These are phyloP conservation scores for Chloroceryle aenea DNA, from an alignment of 2,113 vertebrate species.

Conservation along the genomic window DNA sequence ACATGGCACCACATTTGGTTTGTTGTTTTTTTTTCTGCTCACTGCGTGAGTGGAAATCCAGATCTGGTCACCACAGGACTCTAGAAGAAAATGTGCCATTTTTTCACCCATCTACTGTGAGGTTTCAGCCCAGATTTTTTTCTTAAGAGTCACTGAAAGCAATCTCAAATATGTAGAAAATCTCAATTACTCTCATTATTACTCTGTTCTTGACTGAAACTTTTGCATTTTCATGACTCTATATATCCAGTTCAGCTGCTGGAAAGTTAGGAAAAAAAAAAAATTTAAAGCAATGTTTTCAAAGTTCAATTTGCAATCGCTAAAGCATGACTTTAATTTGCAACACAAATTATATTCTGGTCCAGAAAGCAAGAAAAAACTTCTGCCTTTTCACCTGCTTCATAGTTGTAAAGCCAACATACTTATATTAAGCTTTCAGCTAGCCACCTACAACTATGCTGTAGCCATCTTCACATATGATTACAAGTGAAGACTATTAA, in stretches of 20 bases:
- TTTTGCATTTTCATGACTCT: background rate
- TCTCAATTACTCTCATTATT: background rate
- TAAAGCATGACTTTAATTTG: background rate
- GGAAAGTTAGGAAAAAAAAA: background rate
- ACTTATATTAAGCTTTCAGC: background rate
- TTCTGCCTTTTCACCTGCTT: background rate
- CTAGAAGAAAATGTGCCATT: background rate
- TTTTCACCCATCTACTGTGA: background rate
- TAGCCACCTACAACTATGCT: background rate
- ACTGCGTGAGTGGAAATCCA: background rate
- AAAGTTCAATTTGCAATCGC: background rate
- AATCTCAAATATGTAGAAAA: background rate
- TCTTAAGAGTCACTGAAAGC: background rate
- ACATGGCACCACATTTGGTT: background rate
- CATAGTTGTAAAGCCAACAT: background rate
- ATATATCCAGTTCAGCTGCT: background rate
- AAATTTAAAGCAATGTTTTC: background rate
- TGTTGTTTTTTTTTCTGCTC: background rate
- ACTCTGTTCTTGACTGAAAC: background rate
- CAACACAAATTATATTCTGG: background rate
- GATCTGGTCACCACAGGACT: background rate
- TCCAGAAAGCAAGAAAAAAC: background rate
- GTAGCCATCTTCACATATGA: background rate
- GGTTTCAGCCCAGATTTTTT: background rate
- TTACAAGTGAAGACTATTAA: background rate